Evolutionary conservation across 2,113 vertebrate species (phyloP).

Genomic region (Albula glossodonta): DNA sequence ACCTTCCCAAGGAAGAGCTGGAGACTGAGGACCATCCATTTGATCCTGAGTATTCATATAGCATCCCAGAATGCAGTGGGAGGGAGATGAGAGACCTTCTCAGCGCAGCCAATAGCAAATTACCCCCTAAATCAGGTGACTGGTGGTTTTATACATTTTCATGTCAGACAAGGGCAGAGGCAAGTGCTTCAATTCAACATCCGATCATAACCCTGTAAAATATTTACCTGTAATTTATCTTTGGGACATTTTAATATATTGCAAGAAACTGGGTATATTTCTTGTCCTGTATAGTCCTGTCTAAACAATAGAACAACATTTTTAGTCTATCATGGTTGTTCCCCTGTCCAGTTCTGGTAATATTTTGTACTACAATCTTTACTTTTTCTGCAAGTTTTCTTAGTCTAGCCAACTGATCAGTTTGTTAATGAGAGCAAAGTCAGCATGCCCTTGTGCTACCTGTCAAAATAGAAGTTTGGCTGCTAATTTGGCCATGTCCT

Average conservation of each 20-base stretch:
- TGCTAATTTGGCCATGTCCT: background rate
- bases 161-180: background rate
- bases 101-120: background rate
- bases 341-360: background rate
- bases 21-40: constrained; percentile 19
- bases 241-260: too few relatives aligned
- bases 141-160: background rate
- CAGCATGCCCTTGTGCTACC: background rate
- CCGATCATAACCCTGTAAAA: too few relatives aligned
- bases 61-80: constrained; percentile 35
- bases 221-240: too few relatives aligned
- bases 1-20: constrained; percentile 29
- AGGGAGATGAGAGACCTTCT: constrained; percentile 21
- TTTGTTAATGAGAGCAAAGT: background rate
- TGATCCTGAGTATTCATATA: constrained; percentile 40
- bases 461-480: background rate
- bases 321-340: background rate
- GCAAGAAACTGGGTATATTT: too few relatives aligned
- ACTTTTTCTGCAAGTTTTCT: background rate
- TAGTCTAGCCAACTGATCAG: background rate
- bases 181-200: too few relatives aligned
- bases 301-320: background rate
- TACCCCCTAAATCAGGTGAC: constrained; percentile 36
- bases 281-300: background rate
- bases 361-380: background rate